Percentiles rank a stretch among this genome's conserved stretches.
Conservation (phyloP, 1,140 invertebrate species). For the Drosophila truncata region DNA sequence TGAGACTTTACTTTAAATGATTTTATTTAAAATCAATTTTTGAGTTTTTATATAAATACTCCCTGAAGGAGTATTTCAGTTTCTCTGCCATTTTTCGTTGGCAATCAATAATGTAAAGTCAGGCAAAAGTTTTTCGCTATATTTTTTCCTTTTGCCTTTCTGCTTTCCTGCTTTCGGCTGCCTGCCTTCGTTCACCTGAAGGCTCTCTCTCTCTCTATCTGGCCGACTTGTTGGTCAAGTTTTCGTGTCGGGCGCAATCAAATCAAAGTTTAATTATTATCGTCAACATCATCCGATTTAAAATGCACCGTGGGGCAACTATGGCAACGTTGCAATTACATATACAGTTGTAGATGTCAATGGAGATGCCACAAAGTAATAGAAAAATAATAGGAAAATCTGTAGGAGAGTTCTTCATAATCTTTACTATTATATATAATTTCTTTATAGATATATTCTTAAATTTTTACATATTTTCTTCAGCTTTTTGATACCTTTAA, state of each 20-base stretch:
- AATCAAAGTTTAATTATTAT: conserved; percentile 57
- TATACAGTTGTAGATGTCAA: not conserved
- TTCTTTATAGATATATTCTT: too few species aligned
- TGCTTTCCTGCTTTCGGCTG: not conserved
- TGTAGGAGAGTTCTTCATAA: not conserved
- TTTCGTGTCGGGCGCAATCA: conserved; percentile 40
- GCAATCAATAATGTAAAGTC: conserved; percentile 43
- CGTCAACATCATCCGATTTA: conserved; percentile 54
- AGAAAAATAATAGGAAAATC: not conserved
- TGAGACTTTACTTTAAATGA: not conserved
- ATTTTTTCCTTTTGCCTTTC: not conserved
- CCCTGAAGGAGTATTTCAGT: not conserved
- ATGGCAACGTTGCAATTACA: conserved; percentile 6
- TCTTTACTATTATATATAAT: not conserved
- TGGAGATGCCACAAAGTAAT: not conserved
- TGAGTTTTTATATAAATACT: not conserved
- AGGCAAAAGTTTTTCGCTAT: conserved; percentile 17
- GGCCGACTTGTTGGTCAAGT: conserved; percentile 36
- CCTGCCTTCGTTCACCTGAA: conserved; percentile 7
- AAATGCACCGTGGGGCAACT: conserved; percentile 35
- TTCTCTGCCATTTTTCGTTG: not conserved
- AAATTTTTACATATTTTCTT: too few species aligned
- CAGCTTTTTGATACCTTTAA: too few species aligned
- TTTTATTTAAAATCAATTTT: not conserved
- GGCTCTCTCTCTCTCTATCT: too few species aligned